A percentile compares a stretch with the other conserved stretches of the same genome.
These are phyloP conservation scores for Enteromius unitaeniatus DNA, from an alignment of 2,797 vertebrate genomes.

Conservation along the genomic window DNA sequence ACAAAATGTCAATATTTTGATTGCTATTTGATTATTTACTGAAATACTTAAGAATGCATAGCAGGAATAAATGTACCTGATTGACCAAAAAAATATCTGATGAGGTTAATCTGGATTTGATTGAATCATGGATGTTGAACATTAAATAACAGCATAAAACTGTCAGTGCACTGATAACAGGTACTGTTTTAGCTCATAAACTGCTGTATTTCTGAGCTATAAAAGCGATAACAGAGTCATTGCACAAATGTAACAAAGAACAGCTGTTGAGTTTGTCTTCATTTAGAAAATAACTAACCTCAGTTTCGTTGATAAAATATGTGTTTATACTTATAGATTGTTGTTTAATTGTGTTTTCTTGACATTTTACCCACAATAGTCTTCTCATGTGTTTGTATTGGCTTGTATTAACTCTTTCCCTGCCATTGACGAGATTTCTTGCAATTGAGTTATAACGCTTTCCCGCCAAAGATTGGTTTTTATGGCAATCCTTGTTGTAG, in stretches of 20 bases:
- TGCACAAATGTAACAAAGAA: background rate
- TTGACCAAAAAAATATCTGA: background rate
- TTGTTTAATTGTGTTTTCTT: background rate
- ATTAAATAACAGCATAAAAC: background rate
- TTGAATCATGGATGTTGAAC: background rate
- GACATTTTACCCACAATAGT: background rate
- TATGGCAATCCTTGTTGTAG: no score
- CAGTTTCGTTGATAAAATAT: background rate
- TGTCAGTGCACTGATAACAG: background rate
- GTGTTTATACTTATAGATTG: background rate
- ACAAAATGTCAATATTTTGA: conserved; percentile 36
- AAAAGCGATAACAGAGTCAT: background rate
- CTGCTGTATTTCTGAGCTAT: background rate
- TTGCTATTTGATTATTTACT: background rate
- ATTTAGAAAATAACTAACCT: background rate
- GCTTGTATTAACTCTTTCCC: background rate
- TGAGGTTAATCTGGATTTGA: background rate
- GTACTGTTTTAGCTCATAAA: background rate
- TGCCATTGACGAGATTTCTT: no score
- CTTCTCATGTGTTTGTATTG: background rate
- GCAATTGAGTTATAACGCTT: no score
- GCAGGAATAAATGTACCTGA: background rate
- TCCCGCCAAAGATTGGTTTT: no score
- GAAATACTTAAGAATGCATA: background rate
- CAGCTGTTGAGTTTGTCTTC: background rate